Percentiles rank a stretch among this genome's conserved stretches.
Conservation (phyloP, 1,140 invertebrate species). For the Cydia strobilella region DNA sequence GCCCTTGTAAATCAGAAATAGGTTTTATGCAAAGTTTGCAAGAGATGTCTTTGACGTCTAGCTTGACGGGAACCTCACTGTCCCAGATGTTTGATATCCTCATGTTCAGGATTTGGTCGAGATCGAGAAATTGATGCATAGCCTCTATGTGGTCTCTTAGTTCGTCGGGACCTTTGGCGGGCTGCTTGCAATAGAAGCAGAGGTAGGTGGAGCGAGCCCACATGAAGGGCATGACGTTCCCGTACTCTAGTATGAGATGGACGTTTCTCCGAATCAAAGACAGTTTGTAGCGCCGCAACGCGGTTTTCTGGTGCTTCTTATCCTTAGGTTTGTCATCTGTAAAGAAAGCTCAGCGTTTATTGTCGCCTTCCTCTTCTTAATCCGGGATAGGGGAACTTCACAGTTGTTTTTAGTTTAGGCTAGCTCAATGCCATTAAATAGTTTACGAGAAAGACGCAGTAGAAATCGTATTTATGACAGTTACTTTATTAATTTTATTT, state of each 20-base stretch:
- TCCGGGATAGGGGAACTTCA: neutral
- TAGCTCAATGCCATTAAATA: no score
- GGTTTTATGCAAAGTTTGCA: constrained; percentile 16
- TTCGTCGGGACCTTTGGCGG: neutral
- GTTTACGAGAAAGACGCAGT: no score
- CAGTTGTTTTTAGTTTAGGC: neutral
- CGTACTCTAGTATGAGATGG: neutral
- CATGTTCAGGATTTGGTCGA: neutral
- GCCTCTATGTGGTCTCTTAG: neutral
- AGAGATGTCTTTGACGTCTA: constrained; percentile 16
- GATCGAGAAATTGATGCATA: constrained; percentile 19
- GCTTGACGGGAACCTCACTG: constrained; percentile 14
- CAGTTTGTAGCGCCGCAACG: neutral
- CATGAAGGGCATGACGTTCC: constrained; percentile 20
- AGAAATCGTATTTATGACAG: no score
- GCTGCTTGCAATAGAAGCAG: constrained; percentile 21
- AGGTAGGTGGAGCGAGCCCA: constrained; percentile 16
- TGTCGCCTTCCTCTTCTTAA: constrained; percentile 17
- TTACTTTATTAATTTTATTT: no score
- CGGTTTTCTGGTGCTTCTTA: constrained; percentile 15
- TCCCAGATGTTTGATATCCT: neutral
- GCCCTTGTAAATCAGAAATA: neutral
- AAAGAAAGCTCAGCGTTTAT: constrained; percentile 28
- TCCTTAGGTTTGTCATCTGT: constrained; percentile 10
- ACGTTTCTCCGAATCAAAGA: constrained; percentile 15